Conservation (phyloP, 2,113 vertebrate genomes). For the Erpornis zantholeuca region DNA sequence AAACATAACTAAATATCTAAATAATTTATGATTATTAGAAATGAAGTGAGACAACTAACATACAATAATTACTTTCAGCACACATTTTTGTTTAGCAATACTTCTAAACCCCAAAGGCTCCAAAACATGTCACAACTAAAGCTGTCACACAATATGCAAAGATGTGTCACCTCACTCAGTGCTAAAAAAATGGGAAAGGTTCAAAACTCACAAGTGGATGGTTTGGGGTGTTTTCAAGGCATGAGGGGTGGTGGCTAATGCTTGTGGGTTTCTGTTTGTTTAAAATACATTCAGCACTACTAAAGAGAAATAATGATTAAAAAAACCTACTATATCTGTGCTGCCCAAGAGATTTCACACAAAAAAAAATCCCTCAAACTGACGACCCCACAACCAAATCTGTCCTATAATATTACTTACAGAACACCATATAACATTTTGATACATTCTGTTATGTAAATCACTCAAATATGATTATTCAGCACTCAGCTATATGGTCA, state of each 20-base stretch:
- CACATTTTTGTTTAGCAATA: background rate
- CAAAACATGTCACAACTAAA: background rate
- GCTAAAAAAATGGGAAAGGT: background rate
- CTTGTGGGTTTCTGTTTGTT: background rate
- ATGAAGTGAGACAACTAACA: background rate
- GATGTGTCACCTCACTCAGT: background rate
- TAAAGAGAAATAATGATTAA: background rate
- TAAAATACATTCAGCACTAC: background rate
- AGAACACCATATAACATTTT: background rate
- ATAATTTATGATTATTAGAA: background rate
- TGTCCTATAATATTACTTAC: background rate
- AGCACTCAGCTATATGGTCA: background rate
- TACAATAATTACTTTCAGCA: background rate
- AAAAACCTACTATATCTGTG: accelerated
- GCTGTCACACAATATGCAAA: background rate
- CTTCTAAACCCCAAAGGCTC: background rate
- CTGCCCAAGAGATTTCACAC: background rate
- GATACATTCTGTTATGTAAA: background rate
- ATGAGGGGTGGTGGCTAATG: background rate
- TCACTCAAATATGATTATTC: background rate
- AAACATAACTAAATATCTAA: background rate
- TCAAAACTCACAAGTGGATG: background rate
- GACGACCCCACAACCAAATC: background rate
- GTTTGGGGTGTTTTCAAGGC: background rate
- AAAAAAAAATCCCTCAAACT: background rate